A percentile compares a stretch with the other conserved stretches of the same genome.
These are phyloP conservation scores for Gymnoscopelus microlampas DNA, from an alignment of 2,797 vertebrate species.

Conservation along the genomic window DNA sequence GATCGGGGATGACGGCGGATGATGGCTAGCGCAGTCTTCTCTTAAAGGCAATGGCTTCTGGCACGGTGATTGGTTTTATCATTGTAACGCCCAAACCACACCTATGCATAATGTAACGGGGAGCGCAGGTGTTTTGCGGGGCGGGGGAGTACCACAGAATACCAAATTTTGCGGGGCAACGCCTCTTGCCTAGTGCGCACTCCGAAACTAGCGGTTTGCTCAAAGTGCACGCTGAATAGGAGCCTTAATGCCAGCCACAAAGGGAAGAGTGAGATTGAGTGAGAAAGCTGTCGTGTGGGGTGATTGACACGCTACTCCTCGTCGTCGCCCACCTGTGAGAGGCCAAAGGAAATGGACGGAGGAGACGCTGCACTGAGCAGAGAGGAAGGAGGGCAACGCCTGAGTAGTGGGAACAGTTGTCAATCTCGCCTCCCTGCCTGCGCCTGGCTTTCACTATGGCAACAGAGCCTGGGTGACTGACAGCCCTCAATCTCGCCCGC, in stretches of 20 bases:
- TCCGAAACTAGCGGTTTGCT: too few species aligned
- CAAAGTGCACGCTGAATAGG: too few species aligned
- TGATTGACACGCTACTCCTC: constrained; percentile 3
- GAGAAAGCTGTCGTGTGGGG: constrained; percentile 16
- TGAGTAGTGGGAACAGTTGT: constrained; percentile 59
- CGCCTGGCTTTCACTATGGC: constrained; percentile 63
- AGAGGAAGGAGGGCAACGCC: constrained; percentile 31
- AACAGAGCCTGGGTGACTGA: constrained; percentile 70
- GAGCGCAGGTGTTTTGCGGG: too few species aligned
- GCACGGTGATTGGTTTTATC: too few species aligned
- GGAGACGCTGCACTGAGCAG: constrained; percentile 20
- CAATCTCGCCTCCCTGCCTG: constrained; percentile 68
- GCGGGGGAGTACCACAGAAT: too few species aligned
- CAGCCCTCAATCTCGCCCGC: constrained; percentile 62
- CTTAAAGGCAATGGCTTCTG: too few species aligned
- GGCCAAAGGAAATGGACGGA: constrained; percentile 7
- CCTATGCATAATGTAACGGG: too few species aligned
- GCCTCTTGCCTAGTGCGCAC: too few species aligned
- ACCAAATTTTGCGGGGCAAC: too few species aligned
- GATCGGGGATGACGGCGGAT: too few species aligned
- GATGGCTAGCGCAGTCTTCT: too few species aligned
- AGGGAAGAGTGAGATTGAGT: not conserved
- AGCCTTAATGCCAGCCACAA: not conserved
- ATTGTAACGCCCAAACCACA: too few species aligned
- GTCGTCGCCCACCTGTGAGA: not conserved